Evolutionary conservation across 2,113 vertebrate species (phyloP).

Genomic region (Anoura caudifer): DNA sequence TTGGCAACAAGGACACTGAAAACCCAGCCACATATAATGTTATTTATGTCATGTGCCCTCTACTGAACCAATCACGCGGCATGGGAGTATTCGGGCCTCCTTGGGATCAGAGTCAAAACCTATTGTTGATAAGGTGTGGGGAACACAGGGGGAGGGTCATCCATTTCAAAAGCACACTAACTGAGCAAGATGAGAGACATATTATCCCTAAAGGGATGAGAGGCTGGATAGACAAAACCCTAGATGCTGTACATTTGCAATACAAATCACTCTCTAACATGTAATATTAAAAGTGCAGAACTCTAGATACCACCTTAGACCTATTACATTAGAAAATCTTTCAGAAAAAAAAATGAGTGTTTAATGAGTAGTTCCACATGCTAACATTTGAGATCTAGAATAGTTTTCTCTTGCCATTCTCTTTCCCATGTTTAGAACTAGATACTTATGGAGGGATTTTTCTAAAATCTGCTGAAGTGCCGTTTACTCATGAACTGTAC

Average conservation of each 20-base stretch:
- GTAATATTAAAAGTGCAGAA: not conserved
- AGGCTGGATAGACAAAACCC: not conserved
- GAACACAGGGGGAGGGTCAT: fast-evolving
- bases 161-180: not conserved
- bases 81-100: not conserved
- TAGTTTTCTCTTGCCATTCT: not conserved
- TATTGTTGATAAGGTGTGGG: not conserved
- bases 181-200: not conserved
- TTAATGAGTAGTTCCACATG: not conserved
- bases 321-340: not conserved
- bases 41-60: not conserved
- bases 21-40: not conserved
- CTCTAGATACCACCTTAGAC: not conserved
- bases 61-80: not conserved
- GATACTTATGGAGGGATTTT: not conserved
- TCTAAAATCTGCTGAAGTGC: not conserved
- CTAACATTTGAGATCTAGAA: not conserved
- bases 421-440: not conserved
- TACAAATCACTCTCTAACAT: not conserved
- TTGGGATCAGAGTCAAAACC: not conserved
- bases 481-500: not conserved
- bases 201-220: not conserved
- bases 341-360: not conserved
- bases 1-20: not conserved
- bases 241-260: not conserved